Percentiles rank a stretch among this genome's conserved stretches.
phyloP scores from a whole-genome alignment of 2,888 invertebrate genomes.

The Iselma pallidipennis region DNA sequence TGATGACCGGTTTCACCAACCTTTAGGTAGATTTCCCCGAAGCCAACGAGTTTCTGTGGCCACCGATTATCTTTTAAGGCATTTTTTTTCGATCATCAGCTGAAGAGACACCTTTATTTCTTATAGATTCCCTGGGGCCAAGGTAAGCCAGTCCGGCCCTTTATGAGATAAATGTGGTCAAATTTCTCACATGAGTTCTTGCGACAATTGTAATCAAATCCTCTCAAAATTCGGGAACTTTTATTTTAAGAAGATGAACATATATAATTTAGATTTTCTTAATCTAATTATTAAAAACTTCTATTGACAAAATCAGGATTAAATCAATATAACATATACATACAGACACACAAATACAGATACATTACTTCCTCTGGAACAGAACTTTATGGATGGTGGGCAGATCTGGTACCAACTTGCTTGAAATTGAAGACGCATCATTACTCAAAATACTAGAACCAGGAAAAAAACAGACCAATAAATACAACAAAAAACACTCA shows the following conservation, averaged over 20 bases:
- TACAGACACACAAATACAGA: neutral
- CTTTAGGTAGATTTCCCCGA: too few relatives aligned
- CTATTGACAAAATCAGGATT: neutral
- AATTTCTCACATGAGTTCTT: too few relatives aligned
- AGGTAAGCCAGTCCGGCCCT: too few relatives aligned
- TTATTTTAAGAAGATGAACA: neutral
- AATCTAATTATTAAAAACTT: neutral
- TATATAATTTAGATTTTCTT: neutral
- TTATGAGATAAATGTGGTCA: too few relatives aligned
- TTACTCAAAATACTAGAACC: neutral
- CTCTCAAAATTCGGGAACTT: neutral
- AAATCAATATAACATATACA: neutral
- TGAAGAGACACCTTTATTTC: too few relatives aligned
- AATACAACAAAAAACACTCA: too few relatives aligned
- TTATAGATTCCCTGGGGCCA: too few relatives aligned
- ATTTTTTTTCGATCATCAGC: too few relatives aligned
- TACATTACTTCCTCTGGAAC: slow-evolving; percentile 56
- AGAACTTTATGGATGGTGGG: slow-evolving; percentile 73
- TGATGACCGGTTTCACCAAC: too few relatives aligned
- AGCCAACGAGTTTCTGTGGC: too few relatives aligned
- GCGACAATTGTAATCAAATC: neutral
- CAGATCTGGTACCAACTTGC: slow-evolving; percentile 66
- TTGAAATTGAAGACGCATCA: slow-evolving; percentile 14
- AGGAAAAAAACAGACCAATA: neutral
- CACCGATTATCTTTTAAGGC: too few relatives aligned